Evolutionary conservation across 2,888 invertebrate genomes (phyloP).

Genomic region (Folsomia candida): DNA sequence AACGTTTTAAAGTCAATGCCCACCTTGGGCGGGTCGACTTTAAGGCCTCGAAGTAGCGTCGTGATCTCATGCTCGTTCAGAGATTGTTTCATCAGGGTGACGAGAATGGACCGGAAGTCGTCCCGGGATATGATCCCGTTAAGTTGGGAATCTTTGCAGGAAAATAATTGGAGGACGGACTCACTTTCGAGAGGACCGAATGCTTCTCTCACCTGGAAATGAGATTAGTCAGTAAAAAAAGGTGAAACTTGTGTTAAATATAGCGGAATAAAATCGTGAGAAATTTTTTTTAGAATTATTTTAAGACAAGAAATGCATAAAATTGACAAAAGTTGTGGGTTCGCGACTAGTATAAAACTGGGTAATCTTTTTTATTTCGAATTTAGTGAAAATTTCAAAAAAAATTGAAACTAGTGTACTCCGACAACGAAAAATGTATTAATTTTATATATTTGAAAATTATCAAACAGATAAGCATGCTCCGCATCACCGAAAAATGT

Average conservation of each 20-base stretch:
- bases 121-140: conserved; percentile 25
- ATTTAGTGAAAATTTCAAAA: too few species aligned
- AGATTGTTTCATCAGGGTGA: conserved; percentile 11
- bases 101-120: conserved; percentile 21
- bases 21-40: conserved; percentile 57
- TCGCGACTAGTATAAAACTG: neutral
- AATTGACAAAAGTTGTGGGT: neutral
- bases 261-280: neutral
- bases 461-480: too few species aligned
- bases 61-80: conserved; percentile 71
- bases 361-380: neutral
- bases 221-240: neutral
- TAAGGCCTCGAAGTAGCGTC: conserved; percentile 70
- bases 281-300: too few species aligned
- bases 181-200: conserved; percentile 57
- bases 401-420: too few species aligned
- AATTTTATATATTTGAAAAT: too few species aligned
- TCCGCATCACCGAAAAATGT: too few species aligned
- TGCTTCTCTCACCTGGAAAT: conserved; percentile 56
- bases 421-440: too few species aligned
- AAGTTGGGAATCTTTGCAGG: conserved; percentile 23
- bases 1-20: conserved; percentile 30
- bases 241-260: neutral
- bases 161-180: conserved; percentile 25
- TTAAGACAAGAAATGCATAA: too few species aligned